These are phyloP conservation scores for Anguilla anguilla DNA, from an alignment of 2,797 vertebrate species.

Conservation along the genomic window DNA sequence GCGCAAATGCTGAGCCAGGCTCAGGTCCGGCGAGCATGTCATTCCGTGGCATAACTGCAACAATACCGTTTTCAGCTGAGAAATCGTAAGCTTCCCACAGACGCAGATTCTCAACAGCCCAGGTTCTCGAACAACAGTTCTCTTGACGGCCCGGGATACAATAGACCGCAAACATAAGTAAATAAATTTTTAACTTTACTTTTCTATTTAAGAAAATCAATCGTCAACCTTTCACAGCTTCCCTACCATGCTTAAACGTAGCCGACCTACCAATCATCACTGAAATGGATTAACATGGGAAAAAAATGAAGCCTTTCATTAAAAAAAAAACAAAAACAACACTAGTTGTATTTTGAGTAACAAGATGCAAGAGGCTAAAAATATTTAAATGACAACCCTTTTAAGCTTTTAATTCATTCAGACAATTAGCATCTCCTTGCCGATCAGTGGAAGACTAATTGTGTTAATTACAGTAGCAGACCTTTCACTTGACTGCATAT, in stretches of 20 bases:
- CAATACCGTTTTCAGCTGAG: not conserved
- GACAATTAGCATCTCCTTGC: not conserved
- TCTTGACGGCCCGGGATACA: not conserved
- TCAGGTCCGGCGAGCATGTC: not conserved
- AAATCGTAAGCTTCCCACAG: not conserved
- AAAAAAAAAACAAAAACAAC: too few species aligned
- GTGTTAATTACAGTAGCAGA: not conserved
- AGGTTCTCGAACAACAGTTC: not conserved
- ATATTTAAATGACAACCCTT: not conserved
- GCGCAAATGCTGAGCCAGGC: not conserved
- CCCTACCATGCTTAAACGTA: not conserved
- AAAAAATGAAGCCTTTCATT: not conserved
- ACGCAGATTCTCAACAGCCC: not conserved
- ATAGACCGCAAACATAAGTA: not conserved
- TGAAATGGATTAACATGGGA: not conserved
- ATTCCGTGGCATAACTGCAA: not conserved
- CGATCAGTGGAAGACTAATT: not conserved
- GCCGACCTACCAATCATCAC: not conserved
- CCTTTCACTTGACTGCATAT: not conserved
- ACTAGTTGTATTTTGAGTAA: not conserved
- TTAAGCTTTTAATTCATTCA: not conserved
- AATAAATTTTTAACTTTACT: too few species aligned
- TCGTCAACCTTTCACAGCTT: not conserved
- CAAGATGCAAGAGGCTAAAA: not conserved
- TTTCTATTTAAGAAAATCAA: not conserved